Evolutionary conservation across 2,113 vertebrate genomes (phyloP).

Genomic region (Copsychus sechellarum): DNA sequence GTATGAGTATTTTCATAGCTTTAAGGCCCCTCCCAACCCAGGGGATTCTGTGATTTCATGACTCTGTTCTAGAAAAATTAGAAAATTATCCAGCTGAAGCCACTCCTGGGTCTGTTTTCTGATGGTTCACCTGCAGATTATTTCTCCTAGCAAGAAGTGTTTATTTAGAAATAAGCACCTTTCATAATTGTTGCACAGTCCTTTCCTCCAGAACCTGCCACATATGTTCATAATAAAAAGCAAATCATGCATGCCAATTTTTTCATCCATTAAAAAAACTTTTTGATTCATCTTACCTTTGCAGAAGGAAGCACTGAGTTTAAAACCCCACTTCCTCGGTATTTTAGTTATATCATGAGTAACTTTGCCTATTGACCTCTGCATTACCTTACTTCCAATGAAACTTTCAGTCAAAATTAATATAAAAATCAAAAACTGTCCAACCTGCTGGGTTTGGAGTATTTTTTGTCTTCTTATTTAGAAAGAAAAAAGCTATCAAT

Average conservation of each 20-base stretch:
- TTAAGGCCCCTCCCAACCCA: neutral
- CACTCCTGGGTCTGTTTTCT: neutral
- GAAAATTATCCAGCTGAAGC: neutral
- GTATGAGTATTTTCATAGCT: neutral
- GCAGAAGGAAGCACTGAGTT: neutral
- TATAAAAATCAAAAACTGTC: neutral
- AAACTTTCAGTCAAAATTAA: neutral
- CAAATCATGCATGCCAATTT: neutral
- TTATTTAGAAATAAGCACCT: neutral
- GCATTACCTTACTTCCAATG: neutral
- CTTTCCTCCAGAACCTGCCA: neutral
- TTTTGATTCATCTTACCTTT: neutral
- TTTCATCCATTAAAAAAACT: neutral
- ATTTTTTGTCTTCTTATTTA: neutral
- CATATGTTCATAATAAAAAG: slow-evolving; percentile 17
- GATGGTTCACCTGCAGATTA: neutral
- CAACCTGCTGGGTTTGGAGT: neutral
- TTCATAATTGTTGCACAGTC: neutral
- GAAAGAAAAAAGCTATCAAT: neutral
- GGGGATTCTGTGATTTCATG: neutral
- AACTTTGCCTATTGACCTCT: neutral
- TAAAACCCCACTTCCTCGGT: neutral
- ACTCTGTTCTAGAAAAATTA: neutral
- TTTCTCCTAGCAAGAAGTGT: neutral
- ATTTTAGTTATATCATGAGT: slow-evolving; percentile 19